A percentile compares a stretch with the other conserved stretches of the same genome.
Evolutionary conservation across 2,888 invertebrate species (phyloP).

Genomic region (Quadriops clusia): DNA sequence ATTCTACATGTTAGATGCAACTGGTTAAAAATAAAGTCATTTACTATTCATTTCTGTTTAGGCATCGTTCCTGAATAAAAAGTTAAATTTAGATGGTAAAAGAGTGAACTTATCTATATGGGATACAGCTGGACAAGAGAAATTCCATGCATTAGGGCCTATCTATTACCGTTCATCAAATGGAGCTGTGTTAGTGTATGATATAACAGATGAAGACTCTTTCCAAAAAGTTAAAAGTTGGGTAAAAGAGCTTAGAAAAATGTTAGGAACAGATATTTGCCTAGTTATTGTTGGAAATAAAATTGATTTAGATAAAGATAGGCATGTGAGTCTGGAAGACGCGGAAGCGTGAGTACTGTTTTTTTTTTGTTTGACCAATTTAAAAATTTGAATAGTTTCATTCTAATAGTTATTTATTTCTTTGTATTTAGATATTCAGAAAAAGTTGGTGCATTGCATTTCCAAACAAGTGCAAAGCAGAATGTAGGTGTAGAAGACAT

Average conservation of each 20-base stretch:
- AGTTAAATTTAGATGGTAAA: conserved; percentile 79
- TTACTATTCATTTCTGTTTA: conserved; percentile 32
- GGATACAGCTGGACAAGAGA: conserved; percentile 98
- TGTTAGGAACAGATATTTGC: conserved; percentile 87
- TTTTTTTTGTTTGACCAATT: conserved; percentile 4
- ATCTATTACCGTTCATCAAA: conserved; percentile 96
- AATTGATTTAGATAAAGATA: conserved; percentile 84
- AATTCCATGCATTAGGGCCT: conserved; percentile 91
- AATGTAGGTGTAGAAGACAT: conserved; percentile 87
- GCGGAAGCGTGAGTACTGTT: conserved; percentile 65
- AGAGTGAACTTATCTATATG: conserved; percentile 86
- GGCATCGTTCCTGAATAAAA: conserved; percentile 95
- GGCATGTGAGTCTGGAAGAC: conserved; percentile 72
- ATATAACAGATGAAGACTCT: conserved; percentile 93
- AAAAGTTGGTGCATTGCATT: conserved; percentile 85
- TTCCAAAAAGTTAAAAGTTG: conserved; percentile 96
- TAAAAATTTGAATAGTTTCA: conserved; percentile 6
- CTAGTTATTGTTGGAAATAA: conserved; percentile 95
- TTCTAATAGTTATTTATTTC: conserved; percentile 12
- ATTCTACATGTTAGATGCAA: conserved; percentile 2
- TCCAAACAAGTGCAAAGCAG: conserved; percentile 85
- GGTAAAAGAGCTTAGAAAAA: conserved; percentile 94
- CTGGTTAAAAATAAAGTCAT: not conserved
- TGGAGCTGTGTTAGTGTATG: conserved; percentile 94
- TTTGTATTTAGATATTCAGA: conserved; percentile 68